A percentile compares a stretch with the other conserved stretches of the same genome.
Conservation (phyloP, 2,888 invertebrate species). For the Panzeria rudis region DNA sequence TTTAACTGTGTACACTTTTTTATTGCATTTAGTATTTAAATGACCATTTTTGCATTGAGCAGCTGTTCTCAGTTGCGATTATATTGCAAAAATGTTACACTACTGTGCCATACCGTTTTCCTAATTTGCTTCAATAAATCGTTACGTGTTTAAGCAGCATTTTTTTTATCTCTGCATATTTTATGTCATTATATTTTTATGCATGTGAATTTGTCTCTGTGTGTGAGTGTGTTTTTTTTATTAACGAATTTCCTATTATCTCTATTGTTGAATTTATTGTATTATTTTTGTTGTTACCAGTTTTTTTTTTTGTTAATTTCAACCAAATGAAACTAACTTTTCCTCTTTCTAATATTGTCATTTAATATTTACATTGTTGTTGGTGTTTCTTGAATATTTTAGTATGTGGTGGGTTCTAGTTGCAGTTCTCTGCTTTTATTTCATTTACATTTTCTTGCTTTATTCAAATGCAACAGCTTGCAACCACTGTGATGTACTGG, state of each 20-base stretch:
- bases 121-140: background rate
- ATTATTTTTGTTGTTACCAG: background rate
- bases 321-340: conserved; percentile 38
- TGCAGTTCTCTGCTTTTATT: background rate
- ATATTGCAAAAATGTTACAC: conserved; percentile 27
- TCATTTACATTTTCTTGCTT: conserved; percentile 10
- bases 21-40: conserved; percentile 25
- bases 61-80: conserved; percentile 53
- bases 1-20: background rate
- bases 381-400: background rate
- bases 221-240: conserved; percentile 5
- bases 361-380: conserved; percentile 33
- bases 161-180: background rate
- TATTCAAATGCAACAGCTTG: conserved; percentile 70
- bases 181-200: too few species aligned
- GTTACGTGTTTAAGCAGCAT: background rate
- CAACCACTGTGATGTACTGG: conserved; percentile 49
- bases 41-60: conserved; percentile 45
- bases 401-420: conserved; percentile 8
- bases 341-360: conserved; percentile 23
- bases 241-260: conserved; percentile 15
- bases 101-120: conserved; percentile 28
- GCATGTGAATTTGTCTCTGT: background rate
- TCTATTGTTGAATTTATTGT: conserved; percentile 1
- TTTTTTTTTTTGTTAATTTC: background rate